Base-by-base conservation (phyloP, 30 jellyfish, hydroid and myxozoan genomes). In the Aurelia coerulea region DNA sequence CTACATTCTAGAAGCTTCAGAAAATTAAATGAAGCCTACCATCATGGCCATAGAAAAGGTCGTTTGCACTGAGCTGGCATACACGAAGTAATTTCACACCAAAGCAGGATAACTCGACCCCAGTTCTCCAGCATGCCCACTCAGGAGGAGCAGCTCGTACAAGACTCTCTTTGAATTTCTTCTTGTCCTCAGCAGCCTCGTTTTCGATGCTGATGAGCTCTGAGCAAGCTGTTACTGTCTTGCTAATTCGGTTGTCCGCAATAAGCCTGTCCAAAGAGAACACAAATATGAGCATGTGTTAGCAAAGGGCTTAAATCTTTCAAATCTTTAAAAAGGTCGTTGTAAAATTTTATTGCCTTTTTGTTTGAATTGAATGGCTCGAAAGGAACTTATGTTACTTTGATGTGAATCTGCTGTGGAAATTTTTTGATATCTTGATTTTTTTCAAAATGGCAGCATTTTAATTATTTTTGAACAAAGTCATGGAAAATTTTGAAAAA, bases 71-170 rank as follows among this genome's bases (percentile, higher is more conserved):
- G 46, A 95, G 88, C 62, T 95, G 97, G 83, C 99, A 89, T 35
- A 95, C 97, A 46, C 99, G 97, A 13, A 95, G 81, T 42, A 95
- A 66, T 59, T 95, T 95, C 54, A 84, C 97, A 10, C 97, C 99
- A 81, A 95, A 95, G 59, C 97, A 95, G 23, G 99, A 95, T 29
- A 95, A 73, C 62, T 95, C 99, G 37, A 95, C 87, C 14, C 99
- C 99, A 35, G 97, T 95, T 74, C 78, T 89, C 99, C 99, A 95
- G 68, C 99, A 95, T 10, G 97, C 97, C 99, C 99, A 95, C 62
- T 95, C 99, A 8, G 99, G 99, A 34, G 97, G 97, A 13, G 97
- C 99, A 10, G 97, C 96, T 66, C 95, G 62, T 74, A 19, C 76
- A 6, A 95, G 94, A 18, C 85, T 79, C 73, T 85, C 97, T 35